Evolutionary conservation across 2,113 vertebrate genomes (phyloP), one percentile per base, ranked within the genome.

Genomic region (Actenoides hombroni): DNA sequence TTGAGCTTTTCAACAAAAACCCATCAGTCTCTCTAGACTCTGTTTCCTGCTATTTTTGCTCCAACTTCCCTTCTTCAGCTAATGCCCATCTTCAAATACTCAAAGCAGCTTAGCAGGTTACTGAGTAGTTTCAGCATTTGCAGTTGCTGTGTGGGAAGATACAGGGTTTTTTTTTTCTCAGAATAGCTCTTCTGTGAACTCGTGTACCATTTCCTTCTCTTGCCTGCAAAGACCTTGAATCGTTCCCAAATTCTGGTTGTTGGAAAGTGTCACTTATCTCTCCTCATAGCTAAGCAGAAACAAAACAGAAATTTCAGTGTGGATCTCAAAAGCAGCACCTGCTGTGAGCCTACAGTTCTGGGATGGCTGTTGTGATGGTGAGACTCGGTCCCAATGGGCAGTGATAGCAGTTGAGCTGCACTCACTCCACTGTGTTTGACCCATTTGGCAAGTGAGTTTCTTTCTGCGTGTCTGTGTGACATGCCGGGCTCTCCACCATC

Each of bases 31-130:
- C 51, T 94, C 70, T 48, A 59, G 57, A 33, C 33, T 75, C 42
- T 73, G 40, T 74, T 89, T 91, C 73, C 70, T 94, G 42, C 83
- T 94, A 60, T 77, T 96, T 96, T 87, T 75, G 54, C 31, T 69
- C 69, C 63, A 59, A 57, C 19, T 80, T 91, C 15, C 25, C 29
- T 94, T 94, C 69, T 57, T 94, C 65, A 40, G 51, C 37, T 70
- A 87, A 91, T 6, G 11, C 28, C 40, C 3, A 2, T 87, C 67
- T 86, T 95, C 65, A 94, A 59, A 46, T 81, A 84, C 8, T 83
- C 88, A 63, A 71, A 91, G n/a, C 77, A 73, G 75, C 23, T 70
- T 82, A 73, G 39, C 56, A 86, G 65, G 46, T 63, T 40, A 15
- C 23, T 73, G 68, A 56, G n/a, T 44, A 42, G 61, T 70, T 76